Base-by-base conservation (phyloP, 2,113 vertebrate genomes). In the Dasypus novemcinctus region DNA sequence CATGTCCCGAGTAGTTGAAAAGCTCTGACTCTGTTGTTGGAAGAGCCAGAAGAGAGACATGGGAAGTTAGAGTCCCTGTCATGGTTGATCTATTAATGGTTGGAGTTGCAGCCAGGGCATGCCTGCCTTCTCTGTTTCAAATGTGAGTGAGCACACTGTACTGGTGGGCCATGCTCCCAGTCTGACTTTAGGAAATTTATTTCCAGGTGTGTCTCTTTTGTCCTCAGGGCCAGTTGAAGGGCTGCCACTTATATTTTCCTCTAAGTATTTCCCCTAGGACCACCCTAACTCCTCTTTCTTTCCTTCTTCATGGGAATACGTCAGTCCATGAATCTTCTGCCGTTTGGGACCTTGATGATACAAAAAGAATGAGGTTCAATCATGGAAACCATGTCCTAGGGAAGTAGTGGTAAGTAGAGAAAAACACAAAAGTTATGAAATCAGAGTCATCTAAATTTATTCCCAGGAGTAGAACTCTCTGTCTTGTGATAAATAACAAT, bases 191-290 rank as follows among this genome's bases (percentile, higher is more conserved):
- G 66, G 64, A 38, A 14, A 90, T 1, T n/a, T 94, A 63, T 71
- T 94, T 66, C 90, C 59, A 94, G n/a, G 12, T 71, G 59, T 91
- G 33, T 17, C 25, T 91, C 38, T 83, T 74, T 78, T 46, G 61
- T 66, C 38, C n/a, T 93, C 52, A 43, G 57, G 64, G 38, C 43
- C 23, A 74, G 41, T 2, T 25, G 0, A 38, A 91, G 33, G 46
- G 52, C 74, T 90, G 66, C 38, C 80, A 69, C 21, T 33, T 93
- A 15, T 68, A 23, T 95, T 96, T 97, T 33, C 21, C 87, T 75
- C 20, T 11, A 87, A 87, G 79, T 59, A 23, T 91, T 88, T 49
- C 46, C 46, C 4, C 0, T 82, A 71, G 17, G 41, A 18, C 94
- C 69, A 86, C 13, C 18, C 31, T 27, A 84, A 27, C 5, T 72